These are phyloP conservation scores for Salvelinus fontinalis DNA, from an alignment of 2,113 vertebrate genomes.

Conservation along the genomic window DNA sequence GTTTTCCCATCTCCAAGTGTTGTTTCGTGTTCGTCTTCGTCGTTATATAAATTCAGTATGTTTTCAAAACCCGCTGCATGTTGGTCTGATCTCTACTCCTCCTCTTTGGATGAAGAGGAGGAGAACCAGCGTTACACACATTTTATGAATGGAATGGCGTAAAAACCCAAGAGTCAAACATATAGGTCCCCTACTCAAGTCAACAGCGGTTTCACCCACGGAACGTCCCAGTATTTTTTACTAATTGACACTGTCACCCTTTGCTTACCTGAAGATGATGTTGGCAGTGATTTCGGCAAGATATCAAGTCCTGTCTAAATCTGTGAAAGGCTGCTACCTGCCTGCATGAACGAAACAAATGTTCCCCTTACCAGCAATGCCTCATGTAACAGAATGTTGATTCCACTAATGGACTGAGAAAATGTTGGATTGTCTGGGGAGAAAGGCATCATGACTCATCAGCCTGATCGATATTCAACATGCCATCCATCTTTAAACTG, in stretches of 20 bases:
- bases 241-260: not conserved
- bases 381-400: not conserved
- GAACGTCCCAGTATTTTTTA: not conserved
- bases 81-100: no score
- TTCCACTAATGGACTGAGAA: conserved; percentile 2
- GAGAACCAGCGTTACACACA: no score
- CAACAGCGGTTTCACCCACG: not conserved
- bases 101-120: no score
- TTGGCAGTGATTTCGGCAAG: no score
- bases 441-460: not conserved
- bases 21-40: no score
- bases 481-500: not conserved
- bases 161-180: not conserved
- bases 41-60: no score
- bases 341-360: not conserved
- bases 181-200: not conserved
- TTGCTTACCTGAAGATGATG: not conserved
- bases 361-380: no score
- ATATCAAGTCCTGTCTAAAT: not conserved
- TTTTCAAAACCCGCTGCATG: no score
- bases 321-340: not conserved
- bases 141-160: not conserved
- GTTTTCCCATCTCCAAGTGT: no score
- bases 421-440: not conserved
- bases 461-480: not conserved